A percentile compares a stretch with the other conserved stretches of the same genome.
Evolutionary conservation across 2,113 vertebrate species (phyloP).

Genomic region (Gracilinanus agilis): DNA sequence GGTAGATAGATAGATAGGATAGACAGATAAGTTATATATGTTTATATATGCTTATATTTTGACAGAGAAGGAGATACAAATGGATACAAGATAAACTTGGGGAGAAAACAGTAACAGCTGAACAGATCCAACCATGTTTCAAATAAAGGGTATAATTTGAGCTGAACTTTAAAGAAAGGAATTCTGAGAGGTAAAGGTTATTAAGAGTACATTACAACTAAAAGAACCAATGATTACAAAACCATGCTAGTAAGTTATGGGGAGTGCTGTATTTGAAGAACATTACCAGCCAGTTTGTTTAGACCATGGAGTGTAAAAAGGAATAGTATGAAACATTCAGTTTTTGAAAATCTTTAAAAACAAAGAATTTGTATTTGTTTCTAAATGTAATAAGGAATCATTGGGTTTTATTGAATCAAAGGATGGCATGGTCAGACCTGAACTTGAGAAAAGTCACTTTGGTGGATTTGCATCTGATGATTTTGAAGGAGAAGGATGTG

Average conservation of each 20-base stretch:
- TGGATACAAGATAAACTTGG: not conserved
- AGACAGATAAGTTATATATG: not conserved
- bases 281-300: not conserved
- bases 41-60: not conserved
- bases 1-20: not conserved
- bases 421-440: not conserved
- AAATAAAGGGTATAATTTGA: not conserved
- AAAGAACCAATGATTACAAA: not conserved
- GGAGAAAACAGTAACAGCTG: not conserved
- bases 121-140: not conserved
- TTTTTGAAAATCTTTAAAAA: not conserved
- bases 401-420: not conserved
- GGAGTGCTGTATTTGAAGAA: not conserved
- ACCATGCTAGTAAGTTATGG: not conserved
- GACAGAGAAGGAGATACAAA: not conserved
- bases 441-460: not conserved
- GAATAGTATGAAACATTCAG: not conserved
- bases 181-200: not conserved
- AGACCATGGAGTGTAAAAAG: not conserved
- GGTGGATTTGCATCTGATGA: not conserved
- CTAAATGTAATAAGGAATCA: not conserved
- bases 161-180: not conserved
- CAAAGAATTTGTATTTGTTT: not conserved
- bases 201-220: not conserved
- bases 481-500: not conserved